These are phyloP conservation scores for Pogona vitticeps DNA, from an alignment of 2,113 vertebrate genomes.

Conservation along the genomic window DNA sequence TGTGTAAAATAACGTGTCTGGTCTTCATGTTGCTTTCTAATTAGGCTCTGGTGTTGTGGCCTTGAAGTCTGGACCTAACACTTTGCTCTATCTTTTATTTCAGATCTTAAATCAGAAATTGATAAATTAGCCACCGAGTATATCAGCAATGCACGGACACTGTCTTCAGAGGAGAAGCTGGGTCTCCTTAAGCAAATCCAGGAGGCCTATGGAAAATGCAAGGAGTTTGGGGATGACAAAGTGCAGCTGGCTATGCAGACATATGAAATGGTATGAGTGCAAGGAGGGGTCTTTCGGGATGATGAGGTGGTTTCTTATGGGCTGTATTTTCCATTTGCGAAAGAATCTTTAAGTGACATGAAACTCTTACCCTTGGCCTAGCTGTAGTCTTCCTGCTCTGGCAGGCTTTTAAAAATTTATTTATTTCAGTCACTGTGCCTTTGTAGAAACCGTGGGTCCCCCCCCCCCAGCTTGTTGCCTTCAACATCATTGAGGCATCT, in stretches of 20 bases:
- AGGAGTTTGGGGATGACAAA: conserved; percentile 97
- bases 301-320: neutral
- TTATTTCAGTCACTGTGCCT: neutral
- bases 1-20: neutral
- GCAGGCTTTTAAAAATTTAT: neutral
- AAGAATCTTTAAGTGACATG: neutral
- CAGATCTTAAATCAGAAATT: conserved; percentile 96
- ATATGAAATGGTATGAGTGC: conserved; percentile 91
- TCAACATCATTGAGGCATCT: neutral
- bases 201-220: conserved; percentile 95
- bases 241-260: conserved; percentile 99
- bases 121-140: conserved; percentile 94
- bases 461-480: neutral
- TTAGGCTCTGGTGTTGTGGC: neutral
- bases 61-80: neutral
- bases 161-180: conserved; percentile 91
- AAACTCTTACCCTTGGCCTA: neutral
- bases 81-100: conserved; percentile 57
- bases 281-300: neutral
- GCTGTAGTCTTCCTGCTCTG: neutral
- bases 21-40: neutral
- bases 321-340: neutral
- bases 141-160: conserved; percentile 87
- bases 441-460: neutral
- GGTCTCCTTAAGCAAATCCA: conserved; percentile 95